A percentile compares a stretch with the other conserved stretches of the same genome.
Conservation (phyloP, 2,888 invertebrate genomes). For the Lycocerus yunnanus region DNA sequence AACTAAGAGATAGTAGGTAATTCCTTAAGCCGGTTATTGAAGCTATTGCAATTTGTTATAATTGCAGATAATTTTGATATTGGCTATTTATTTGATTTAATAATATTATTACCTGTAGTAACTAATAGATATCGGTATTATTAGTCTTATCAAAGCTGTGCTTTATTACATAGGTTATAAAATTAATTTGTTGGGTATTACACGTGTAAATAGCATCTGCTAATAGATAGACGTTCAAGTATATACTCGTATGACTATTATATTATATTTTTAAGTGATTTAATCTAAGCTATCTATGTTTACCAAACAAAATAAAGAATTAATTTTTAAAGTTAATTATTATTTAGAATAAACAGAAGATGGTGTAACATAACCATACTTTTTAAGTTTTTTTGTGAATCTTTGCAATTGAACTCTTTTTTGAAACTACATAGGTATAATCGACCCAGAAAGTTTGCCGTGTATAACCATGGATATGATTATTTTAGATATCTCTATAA, state of each 20-base stretch:
- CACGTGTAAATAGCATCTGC: conserved; percentile 25
- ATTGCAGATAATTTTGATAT: background rate
- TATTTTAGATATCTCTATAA: no score
- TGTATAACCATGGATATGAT: no score
- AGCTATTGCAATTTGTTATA: background rate
- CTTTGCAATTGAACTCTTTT: no score
- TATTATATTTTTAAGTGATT: conserved; percentile 26
- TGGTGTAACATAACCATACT: background rate
- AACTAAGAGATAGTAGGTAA: background rate
- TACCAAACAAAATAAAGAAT: background rate
- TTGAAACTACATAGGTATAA: background rate
- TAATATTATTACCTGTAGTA: background rate
- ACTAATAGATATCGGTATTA: background rate
- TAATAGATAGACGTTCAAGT: conserved; percentile 26
- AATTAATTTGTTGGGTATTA: conserved; percentile 29
- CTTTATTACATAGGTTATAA: conserved; percentile 30
- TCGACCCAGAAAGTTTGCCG: background rate
- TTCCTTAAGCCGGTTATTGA: background rate
- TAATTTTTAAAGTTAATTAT: background rate
- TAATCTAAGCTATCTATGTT: conserved; percentile 7
- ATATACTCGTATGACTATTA: conserved; percentile 17
- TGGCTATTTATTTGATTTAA: background rate
- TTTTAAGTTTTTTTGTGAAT: background rate
- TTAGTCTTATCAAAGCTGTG: conserved; percentile 22
- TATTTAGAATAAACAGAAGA: background rate